phyloP scores from a whole-genome alignment of 2,888 invertebrate species.

The Venusia cambrica region DNA sequence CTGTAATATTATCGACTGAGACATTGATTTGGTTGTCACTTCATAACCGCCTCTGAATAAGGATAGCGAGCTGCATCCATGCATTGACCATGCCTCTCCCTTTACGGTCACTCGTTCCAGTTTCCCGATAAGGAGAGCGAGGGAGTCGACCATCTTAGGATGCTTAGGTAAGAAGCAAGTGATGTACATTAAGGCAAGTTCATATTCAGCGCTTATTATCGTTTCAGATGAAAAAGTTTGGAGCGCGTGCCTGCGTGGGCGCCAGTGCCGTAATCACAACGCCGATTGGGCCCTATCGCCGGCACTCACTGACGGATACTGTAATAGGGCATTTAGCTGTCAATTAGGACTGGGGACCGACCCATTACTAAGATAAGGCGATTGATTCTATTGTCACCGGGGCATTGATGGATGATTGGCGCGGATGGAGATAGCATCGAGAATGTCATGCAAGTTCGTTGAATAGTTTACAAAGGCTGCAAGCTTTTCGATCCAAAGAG shows the following conservation, averaged over 20 bases:
- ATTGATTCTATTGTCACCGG: constrained; percentile 39
- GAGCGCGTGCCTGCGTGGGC: constrained; percentile 32
- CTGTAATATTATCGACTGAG: constrained; percentile 43
- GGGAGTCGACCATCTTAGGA: constrained; percentile 50
- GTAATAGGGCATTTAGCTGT: constrained; percentile 66
- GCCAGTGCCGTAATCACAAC: constrained; percentile 39
- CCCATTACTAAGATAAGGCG: constrained; percentile 23
- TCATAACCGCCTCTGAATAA: constrained; percentile 41
- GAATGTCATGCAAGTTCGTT: constrained; percentile 8
- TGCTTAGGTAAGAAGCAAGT: constrained; percentile 24
- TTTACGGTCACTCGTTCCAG: constrained; percentile 42
- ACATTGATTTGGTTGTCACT: constrained; percentile 46
- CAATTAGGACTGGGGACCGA: constrained; percentile 51
- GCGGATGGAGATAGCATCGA: constrained; percentile 18
- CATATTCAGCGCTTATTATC: constrained; percentile 34
- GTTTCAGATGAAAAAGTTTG: constrained; percentile 24
- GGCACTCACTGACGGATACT: constrained; percentile 48
- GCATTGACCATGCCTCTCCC: constrained; percentile 39
- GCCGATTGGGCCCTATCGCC: constrained; percentile 43
- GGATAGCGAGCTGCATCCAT: constrained; percentile 39
- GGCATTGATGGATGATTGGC: constrained; percentile 23
- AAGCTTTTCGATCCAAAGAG: too few relatives aligned
- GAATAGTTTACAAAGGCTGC: not conserved
- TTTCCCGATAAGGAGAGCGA: constrained; percentile 55
- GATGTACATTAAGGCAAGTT: constrained; percentile 28